Conservation (phyloP, 2,888 invertebrate species). For the Scaptomyza caliginosa region DNA sequence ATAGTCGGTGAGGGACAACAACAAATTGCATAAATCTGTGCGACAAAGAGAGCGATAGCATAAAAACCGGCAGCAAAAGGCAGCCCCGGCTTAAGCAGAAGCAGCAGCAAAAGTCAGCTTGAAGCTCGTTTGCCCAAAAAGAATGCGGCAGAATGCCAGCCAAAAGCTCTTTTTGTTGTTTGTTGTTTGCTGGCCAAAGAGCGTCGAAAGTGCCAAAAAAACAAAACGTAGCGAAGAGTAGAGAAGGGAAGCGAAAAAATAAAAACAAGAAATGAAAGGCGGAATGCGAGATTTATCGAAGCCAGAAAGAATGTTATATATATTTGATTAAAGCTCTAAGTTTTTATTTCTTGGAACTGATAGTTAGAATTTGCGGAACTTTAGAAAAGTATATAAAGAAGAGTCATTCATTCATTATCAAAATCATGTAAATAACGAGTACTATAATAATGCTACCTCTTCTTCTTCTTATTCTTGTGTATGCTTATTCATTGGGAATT, state of each 20-base stretch:
- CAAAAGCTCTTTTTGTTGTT: slow-evolving; percentile 24
- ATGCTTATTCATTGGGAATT: slow-evolving; percentile 35
- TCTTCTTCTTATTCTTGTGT: not conserved
- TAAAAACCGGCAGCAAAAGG: slow-evolving; percentile 43
- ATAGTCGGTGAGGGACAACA: too few relatives aligned
- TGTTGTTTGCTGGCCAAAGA: slow-evolving; percentile 26
- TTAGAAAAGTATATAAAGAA: not conserved
- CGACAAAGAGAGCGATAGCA: slow-evolving; percentile 61
- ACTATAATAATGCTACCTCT: too few relatives aligned
- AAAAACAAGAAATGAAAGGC: slow-evolving; percentile 1
- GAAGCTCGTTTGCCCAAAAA: slow-evolving; percentile 38
- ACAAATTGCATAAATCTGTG: slow-evolving; percentile 71
- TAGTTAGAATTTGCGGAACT: too few relatives aligned
- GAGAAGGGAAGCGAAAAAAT: slow-evolving; percentile 9
- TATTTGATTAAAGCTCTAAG: not conserved
- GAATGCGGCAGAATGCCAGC: slow-evolving; percentile 65
- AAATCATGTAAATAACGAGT: not conserved
- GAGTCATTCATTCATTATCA: not conserved
- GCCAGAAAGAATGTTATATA: not conserved
- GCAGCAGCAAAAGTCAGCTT: not conserved
- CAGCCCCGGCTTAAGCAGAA: slow-evolving; percentile 24
- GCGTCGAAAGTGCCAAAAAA: slow-evolving; percentile 54
- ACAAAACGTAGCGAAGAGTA: slow-evolving; percentile 25
- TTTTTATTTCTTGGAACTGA: not conserved
- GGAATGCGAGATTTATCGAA: slow-evolving; percentile 1